Percentiles rank a stretch among this genome's conserved stretches.
These are phyloP conservation scores for Moxostoma hubbsi DNA, from an alignment of 2,797 vertebrate genomes.

Conservation along the genomic window DNA sequence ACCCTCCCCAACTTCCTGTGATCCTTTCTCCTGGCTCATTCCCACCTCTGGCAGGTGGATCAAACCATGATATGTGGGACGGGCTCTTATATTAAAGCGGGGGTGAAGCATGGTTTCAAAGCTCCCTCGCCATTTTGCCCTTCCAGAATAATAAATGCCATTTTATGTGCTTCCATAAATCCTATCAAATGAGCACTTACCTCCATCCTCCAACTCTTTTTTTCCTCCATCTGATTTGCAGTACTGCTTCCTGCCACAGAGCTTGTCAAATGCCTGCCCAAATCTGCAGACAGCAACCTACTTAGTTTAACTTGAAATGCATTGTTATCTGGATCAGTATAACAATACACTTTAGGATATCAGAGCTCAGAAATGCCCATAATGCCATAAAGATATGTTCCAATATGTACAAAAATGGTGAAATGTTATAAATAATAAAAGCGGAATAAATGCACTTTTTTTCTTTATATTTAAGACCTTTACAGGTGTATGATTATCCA, in stretches of 20 bases:
- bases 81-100: conserved; percentile 60
- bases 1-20: conserved; percentile 34
- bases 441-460: too few species aligned
- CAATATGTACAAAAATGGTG: too few species aligned
- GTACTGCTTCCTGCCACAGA: conserved; percentile 65
- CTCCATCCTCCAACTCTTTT: conserved; percentile 54
- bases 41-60: conserved; percentile 71
- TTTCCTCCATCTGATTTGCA: conserved; percentile 67
- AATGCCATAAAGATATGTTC: too few species aligned
- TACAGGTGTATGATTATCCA: too few species aligned
- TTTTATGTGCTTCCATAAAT: conserved; percentile 80
- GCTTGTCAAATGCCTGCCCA: conserved; percentile 61
- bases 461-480: too few species aligned
- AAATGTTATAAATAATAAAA: too few species aligned
- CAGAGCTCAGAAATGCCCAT: too few species aligned
- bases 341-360: too few species aligned
- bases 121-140: conserved; percentile 67
- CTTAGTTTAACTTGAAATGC: conserved; percentile 56
- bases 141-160: conserved; percentile 73
- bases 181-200: conserved; percentile 74
- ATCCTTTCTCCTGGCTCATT: conserved; percentile 56
- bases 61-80: conserved; percentile 54
- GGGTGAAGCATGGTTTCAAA: conserved; percentile 62
- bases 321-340: conserved; percentile 13
- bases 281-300: conserved; percentile 65